Evolutionary conservation across 2,113 vertebrate species (phyloP).

Genomic region (Vulpes ferrilata): DNA sequence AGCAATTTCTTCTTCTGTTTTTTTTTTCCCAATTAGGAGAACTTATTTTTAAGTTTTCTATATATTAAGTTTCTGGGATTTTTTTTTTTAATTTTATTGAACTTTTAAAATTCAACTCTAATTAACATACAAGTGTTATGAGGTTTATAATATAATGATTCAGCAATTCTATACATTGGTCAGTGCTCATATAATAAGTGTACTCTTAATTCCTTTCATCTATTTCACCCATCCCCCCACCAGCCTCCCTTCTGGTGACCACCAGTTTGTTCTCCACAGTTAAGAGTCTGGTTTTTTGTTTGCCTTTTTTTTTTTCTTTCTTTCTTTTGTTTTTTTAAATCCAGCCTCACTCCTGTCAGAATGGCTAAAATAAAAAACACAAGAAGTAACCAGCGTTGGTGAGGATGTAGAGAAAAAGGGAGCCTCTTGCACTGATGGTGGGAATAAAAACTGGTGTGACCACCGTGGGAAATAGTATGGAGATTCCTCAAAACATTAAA

Average conservation of each 20-base stretch:
- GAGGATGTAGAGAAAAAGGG: not conserved
- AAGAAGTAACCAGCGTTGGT: not conserved
- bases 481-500: not conserved
- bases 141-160: not conserved
- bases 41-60: not conserved
- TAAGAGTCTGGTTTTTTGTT: not conserved
- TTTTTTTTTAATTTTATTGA: not conserved
- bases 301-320: not conserved
- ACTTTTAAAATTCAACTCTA: not conserved
- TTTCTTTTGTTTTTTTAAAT: not conserved
- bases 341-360: not conserved
- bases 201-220: not conserved
- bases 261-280: not conserved
- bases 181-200: not conserved
- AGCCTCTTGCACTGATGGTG: not conserved
- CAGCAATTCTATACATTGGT: not conserved
- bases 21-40: not conserved
- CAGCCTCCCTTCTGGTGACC: not conserved
- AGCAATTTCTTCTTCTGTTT: not conserved
- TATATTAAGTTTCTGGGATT: not conserved
- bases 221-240: not conserved
- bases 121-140: not conserved
- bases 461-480: not conserved
- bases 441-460: not conserved
- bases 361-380: not conserved